phyloP scores from a whole-genome alignment of 1,140 invertebrate genomes.

The Drosophila tsacasi region DNA sequence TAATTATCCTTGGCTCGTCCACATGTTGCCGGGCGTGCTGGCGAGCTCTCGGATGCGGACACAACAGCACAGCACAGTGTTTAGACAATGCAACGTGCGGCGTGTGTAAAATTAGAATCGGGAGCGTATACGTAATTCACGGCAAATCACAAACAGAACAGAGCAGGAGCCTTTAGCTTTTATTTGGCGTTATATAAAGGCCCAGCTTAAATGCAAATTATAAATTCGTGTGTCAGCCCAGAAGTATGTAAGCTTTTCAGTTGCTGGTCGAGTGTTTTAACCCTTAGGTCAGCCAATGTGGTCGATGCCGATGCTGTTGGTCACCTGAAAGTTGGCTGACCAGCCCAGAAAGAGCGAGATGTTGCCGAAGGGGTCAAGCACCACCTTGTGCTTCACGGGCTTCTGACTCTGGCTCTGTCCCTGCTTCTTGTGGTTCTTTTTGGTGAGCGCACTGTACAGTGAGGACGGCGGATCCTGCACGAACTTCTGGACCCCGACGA shows the following conservation, averaged over 20 bases:
- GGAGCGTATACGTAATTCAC: conserved; percentile 38
- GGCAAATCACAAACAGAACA: conserved; percentile 47
- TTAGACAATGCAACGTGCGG: conserved; percentile 50
- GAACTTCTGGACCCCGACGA: conserved; percentile 32
- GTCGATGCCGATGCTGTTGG: conserved; percentile 29
- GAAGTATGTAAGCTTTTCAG: conserved; percentile 27
- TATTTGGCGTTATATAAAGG: conserved; percentile 38
- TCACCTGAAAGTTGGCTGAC: conserved; percentile 53
- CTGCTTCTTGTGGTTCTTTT: conserved; percentile 49
- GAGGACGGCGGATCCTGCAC: conserved; percentile 18
- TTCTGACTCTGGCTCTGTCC: conserved; percentile 3
- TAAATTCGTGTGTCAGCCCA: conserved; percentile 15
- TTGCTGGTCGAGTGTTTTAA: conserved; percentile 18
- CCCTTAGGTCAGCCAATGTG: conserved; percentile 29
- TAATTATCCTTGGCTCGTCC: conserved; percentile 25
- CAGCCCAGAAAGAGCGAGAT: conserved; percentile 56
- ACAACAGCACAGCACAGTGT: conserved; percentile 3
- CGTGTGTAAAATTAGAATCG: conserved; percentile 51
- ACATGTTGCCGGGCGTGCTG: conserved; percentile 52
- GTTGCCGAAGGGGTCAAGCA: conserved; percentile 59
- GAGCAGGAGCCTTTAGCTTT: not conserved
- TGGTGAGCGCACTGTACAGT: conserved; percentile 26
- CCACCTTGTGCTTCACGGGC: conserved; percentile 19
- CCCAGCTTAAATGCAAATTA: conserved; percentile 8
- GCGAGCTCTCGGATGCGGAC: not conserved